A percentile compares a stretch with the other conserved stretches of the same genome.
These are phyloP conservation scores for Euglossa dilemma DNA, from an alignment of 1,140 invertebrate genomes.

Conservation along the genomic window DNA sequence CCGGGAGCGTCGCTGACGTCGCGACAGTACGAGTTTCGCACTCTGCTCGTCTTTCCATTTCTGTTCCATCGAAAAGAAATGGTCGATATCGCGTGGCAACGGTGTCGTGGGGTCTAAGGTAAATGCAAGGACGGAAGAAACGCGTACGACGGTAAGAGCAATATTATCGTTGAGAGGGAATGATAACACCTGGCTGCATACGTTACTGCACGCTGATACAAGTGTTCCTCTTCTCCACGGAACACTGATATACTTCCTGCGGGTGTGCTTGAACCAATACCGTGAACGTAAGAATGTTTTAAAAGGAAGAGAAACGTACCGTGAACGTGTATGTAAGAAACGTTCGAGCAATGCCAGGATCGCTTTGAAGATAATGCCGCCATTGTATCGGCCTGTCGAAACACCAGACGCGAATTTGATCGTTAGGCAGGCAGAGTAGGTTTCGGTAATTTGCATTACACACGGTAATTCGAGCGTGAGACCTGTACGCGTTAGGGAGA, in stretches of 20 bases:
- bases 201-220: constrained; percentile 62
- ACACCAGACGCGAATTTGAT: background rate
- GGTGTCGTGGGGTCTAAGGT: constrained; percentile 53
- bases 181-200: constrained; percentile 71
- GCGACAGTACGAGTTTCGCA: background rate
- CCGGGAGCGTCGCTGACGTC: no score
- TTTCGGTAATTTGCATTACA: constrained; percentile 2
- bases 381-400: background rate
- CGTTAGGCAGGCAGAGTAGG: background rate
- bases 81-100: constrained; percentile 31
- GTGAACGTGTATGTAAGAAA: background rate
- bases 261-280: constrained; percentile 40
- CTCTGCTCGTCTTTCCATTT: constrained; percentile 49
- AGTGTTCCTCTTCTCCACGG: constrained; percentile 49
- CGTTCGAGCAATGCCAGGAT: background rate
- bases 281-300: constrained; percentile 42
- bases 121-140: constrained; percentile 59
- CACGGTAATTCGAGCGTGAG: background rate
- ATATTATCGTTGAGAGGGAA: constrained; percentile 75
- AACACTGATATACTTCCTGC: constrained; percentile 53
- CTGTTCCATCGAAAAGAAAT: constrained; percentile 36
- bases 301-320: constrained; percentile 26
- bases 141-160: constrained; percentile 63
- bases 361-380: background rate
- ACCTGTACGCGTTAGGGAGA: no score